Evolutionary conservation across 2,888 invertebrate species (phyloP), one percentile per base, ranked within the genome.

Genomic region (Andrena fulva): DNA sequence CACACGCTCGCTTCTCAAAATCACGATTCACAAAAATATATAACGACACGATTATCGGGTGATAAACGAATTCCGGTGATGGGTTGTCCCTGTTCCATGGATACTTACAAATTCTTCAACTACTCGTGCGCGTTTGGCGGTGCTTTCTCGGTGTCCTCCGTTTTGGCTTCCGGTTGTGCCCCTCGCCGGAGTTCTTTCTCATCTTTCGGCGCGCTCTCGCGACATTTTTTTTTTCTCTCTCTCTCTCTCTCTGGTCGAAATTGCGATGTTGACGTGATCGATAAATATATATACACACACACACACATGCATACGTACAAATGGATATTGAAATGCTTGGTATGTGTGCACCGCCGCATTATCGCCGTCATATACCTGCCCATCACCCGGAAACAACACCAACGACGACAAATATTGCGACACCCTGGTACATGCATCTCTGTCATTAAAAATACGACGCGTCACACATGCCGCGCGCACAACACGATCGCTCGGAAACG

Each of bases 271-370:
- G 73, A 85, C 83, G 80, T 85, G 68, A 78, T 81, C 63, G 29
- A 81, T 56, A 84, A 20, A 33, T 33, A 10, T 33, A 48, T 7
- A 77, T 63, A 84, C 20, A 20, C 20, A 20, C 20, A 20, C 62
- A 75, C 63, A 82, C 72, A 78, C 48, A 68, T 27, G 52, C 70
- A 82, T 76, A 76, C 56, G 33, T 80, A 70, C 69, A 81, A 85
- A 77, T 88, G 84, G 72, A 90, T 87, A 89, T 86, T 90, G 89
- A 89, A 92, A 90, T 84, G 88, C 92, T 92, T 92, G 91, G 90
- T 92, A 92, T 88, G 88, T 91, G 89, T 92, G 91, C 91, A 92
- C 91, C 88, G 89, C 91, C 89, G 91, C 91, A 92, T 92, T 90
- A 91, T 91, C 89, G 89, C 90, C 90, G 89, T 90, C 90, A 91